Base-by-base conservation (phyloP, 2,113 vertebrate genomes). In the Albula goreensis region DNA sequence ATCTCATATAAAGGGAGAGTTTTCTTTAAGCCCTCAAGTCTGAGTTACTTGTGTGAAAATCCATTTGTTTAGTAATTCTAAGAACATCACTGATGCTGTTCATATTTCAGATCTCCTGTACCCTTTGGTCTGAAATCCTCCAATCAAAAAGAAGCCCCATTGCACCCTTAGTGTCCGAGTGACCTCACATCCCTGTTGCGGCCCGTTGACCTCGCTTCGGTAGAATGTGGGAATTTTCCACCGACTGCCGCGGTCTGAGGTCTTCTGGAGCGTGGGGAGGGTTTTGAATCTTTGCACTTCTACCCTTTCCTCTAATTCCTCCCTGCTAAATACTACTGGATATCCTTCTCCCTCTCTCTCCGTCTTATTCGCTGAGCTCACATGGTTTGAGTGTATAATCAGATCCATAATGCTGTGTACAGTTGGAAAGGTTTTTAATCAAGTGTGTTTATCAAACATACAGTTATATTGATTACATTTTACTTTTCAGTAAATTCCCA, bases 211-310 rank as follows among this genome's bases (percentile, higher is more conserved):
- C 94, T 93, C 91, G 81, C 31, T 85, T 90, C 91, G 66, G 84
- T 88, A 93, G 93, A 93, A 93, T 91, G 85, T 96, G 95, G 94
- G 95, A 95, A 96, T 91, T 86, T 90, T 92, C 86, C 90, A 63
- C 87, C 79, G 90, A 90, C 87, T 19, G 0, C 90, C 94, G n/a
- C 9, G 70, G 60, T 19, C 60, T 66, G 17, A 66, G 5, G 60
- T 5, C 17, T 19, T 66, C 60, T 66, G 60, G 60, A 66, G 22
- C 22, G 5, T 25, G 8, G n/a, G n/a, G n/a, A 74, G 31, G 7
- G 11, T 74, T 74, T 60, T 60, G 3, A 15, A 19, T 66, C 6
- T 22, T 66, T 22, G 17, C 60, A 19, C 60, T 19, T 66, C 22
- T 66, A 41, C 17, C 60, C 17, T 90, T 81, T 78, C 86, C 78